Base-by-base conservation (phyloP, 2,797 vertebrate species). In the Nasua narica region DNA sequence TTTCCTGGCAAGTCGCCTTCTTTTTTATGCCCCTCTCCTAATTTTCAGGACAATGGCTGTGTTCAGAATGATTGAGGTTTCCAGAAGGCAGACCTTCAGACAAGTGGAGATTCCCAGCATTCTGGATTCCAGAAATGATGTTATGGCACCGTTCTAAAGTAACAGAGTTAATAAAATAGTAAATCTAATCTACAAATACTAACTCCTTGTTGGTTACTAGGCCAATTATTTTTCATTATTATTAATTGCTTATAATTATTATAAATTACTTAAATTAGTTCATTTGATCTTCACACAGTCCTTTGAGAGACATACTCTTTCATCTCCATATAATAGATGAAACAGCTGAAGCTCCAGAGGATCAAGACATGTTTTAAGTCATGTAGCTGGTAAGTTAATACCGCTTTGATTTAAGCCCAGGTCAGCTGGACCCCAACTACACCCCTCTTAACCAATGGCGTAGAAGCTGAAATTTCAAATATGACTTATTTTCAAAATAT, bases 181-280 rank as follows among this genome's bases (percentile, higher is more conserved):
- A 94, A 92, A 27, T 70, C 27, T 25, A 58, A 89, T 58, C 67
- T 43, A 89, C n/a, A 83, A 82, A 48, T 78, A 82, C 25, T 52
- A 88, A 50, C 32, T 46, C 23, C 19, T 8, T 74, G 19, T 60
- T 74, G 35, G 54, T 65, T 93, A 58, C 40, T 21, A 43, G 1
- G 25, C 9, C 69, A 46, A 35, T 65, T 89, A 82, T 69, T 87
- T 95, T 95, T 88, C 56, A 91, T 79, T 76, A 93, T 62, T 78
- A 91, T 79, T 78, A 91, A 48, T 79, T 93, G 76, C 85, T 91
- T 70, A 1, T 70, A 79, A 91, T 93, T 40, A 81, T 62, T 93
- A 91, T 81, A 84, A 76, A 37, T 60, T 83, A 89, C 37, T 94
- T 76, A 69, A 58, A 78, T 82, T 62, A 70, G 32, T 76, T 95